These are phyloP conservation scores for Bothrops jararaca DNA, from an alignment of 2,113 vertebrate species.

Conservation along the genomic window DNA sequence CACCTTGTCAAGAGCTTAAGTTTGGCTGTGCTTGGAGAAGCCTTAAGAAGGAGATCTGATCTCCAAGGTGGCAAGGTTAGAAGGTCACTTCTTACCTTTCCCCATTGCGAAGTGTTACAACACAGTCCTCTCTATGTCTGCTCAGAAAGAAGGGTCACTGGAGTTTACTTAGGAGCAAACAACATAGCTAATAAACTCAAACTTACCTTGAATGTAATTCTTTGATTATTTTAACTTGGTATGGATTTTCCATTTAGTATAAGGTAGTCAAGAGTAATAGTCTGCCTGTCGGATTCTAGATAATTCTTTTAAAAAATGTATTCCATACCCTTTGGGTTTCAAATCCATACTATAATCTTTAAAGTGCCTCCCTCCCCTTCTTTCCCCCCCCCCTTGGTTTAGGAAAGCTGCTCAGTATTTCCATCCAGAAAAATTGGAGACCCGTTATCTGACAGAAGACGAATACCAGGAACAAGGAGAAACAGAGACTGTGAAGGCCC, in stretches of 20 bases:
- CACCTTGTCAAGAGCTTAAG: not conserved
- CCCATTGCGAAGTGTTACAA: not conserved
- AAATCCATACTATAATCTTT: not conserved
- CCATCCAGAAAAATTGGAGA: slow-evolving; percentile 21
- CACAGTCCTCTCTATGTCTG: not conserved
- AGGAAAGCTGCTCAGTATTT: slow-evolving; percentile 68
- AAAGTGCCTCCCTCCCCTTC: slow-evolving; percentile 14
- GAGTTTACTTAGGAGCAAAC: not conserved
- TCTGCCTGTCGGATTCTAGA: not conserved
- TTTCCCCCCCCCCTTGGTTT: slow-evolving; percentile 32
- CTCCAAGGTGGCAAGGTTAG: not conserved
- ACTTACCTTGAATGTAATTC: not conserved
- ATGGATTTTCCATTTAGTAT: not conserved
- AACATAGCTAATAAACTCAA: not conserved
- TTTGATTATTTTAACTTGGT: not conserved
- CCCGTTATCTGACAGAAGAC: slow-evolving; percentile 73
- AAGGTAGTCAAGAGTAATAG: not conserved
- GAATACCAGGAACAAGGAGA: slow-evolving; percentile 78
- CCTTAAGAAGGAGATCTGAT: not conserved
- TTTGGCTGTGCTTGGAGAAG: not conserved
- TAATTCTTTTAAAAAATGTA: not conserved
- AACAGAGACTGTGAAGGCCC: slow-evolving; percentile 62
- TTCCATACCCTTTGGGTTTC: not conserved
- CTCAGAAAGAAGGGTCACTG: not conserved
- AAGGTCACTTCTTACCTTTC: not conserved